These are phyloP conservation scores for Caenorhabditis inopinata DNA, from an alignment of 1,140 invertebrate genomes.

Conservation along the genomic window DNA sequence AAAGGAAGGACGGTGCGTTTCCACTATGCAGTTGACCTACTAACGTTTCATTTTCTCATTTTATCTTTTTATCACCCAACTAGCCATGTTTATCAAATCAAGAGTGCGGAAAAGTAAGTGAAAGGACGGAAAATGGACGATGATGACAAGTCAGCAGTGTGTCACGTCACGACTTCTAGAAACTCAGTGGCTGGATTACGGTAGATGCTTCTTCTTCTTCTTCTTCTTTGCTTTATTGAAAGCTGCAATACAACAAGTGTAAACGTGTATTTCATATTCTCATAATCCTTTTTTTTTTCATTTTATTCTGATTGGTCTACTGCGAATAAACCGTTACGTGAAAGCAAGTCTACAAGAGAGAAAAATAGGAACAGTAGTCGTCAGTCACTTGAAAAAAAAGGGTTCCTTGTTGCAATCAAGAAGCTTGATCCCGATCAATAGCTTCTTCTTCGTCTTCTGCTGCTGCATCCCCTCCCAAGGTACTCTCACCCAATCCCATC, in stretches of 20 bases:
- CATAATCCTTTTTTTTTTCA: too few species aligned
- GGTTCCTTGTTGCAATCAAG: conserved; percentile 13
- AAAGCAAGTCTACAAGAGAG: too few species aligned
- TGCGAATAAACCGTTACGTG: too few species aligned
- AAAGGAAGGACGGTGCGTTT: background rate
- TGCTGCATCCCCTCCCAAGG: background rate
- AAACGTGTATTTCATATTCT: too few species aligned
- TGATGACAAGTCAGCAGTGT: background rate
- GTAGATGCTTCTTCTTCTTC: background rate
- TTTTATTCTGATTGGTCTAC: too few species aligned
- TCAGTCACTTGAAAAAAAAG: too few species aligned
- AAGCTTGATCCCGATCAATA: conserved; percentile 1
- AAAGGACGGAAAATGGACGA: background rate
- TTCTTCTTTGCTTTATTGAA: background rate
- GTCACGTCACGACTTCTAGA: background rate
- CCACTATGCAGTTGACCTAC: conserved; percentile 25
- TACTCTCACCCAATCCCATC: conserved; percentile 24
- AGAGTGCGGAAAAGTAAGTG: conserved; percentile 20
- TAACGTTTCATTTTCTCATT: conserved; percentile 30
- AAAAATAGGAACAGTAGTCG: too few species aligned
- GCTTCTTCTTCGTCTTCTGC: background rate
- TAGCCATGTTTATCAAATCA: conserved; percentile 26
- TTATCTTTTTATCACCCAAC: conserved; percentile 26
- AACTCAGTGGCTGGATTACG: background rate
- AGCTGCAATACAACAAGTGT: too few species aligned